Base-by-base conservation (phyloP, 2,797 vertebrate genomes). In the Acanthurus leucopareius region DNA sequence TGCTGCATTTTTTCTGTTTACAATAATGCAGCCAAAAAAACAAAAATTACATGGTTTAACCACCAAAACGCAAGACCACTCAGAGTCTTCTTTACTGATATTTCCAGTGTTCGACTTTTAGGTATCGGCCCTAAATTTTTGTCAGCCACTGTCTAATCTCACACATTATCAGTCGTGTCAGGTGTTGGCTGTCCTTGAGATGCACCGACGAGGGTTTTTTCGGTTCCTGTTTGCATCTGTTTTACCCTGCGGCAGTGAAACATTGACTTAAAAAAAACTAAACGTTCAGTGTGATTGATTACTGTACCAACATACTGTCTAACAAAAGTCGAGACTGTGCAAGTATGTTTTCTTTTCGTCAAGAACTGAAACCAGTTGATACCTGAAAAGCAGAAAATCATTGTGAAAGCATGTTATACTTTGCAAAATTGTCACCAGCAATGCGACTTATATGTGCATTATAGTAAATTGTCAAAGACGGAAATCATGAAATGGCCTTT, bases 271-370 rank as follows among this genome's bases (percentile, higher is more conserved):
- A 75, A 68, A 32, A 47, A 38, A 19, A 57, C 45, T 9, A 48
- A 57, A 62, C 58, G n/a, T 68, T 75, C 14, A 52, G 20, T 52
- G 45, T 54, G 64, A 76, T 54, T 77, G 51, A 84, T 80, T 63
- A 44, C 40, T 54, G 25, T 49, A 66, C 19, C 47, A 40, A 66
- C 45, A 13, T 44, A 19, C 48, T 59, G 42, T 69, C 38, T 58
- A 44, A 40, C 49, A 48, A 0, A 3, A 38, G 65, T 73, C 68
- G 64, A 60, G 81, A 57, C 65, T 47, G 16, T 40, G 54, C 69
- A 67, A 69, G 72, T 69, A 40, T 1, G 16, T 67, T 84, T 71
- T 75, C 7, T 47, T 38, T 3, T 62, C 35, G 9, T 35, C 73
- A 40, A 15, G 32, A 89, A 73, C n/a, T 49, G 64, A 72, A 76